A percentile compares a stretch with the other conserved stretches of the same genome.
Conservation (phyloP, 1,140 invertebrate genomes). For the Andrena cerasifolii region DNA sequence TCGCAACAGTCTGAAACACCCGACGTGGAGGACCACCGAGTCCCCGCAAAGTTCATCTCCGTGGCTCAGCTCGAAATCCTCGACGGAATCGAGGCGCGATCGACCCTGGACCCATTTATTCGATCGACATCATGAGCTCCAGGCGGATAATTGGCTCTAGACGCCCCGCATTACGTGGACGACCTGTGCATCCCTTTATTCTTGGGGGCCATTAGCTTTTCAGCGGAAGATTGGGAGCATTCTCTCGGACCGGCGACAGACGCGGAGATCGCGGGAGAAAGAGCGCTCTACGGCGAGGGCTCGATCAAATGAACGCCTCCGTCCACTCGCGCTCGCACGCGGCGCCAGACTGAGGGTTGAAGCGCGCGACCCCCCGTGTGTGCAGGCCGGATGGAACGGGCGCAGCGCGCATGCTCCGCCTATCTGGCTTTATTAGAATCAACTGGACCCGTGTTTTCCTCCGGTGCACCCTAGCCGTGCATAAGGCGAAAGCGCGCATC, state of each 20-base stretch:
- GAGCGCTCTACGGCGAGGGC: conserved; percentile 26
- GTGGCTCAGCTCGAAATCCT: background rate
- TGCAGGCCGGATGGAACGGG: conserved; percentile 9
- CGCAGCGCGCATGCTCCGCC: conserved; percentile 50
- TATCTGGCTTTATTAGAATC: conserved; percentile 34
- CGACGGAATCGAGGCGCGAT: conserved; percentile 20
- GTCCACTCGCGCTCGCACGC: conserved; percentile 76
- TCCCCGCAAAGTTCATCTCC: background rate
- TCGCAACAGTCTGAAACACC: background rate
- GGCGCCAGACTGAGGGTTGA: conserved; percentile 77
- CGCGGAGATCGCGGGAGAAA: background rate
- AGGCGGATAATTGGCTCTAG: too few species aligned
- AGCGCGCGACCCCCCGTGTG: conserved; percentile 47
- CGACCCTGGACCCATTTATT: background rate
- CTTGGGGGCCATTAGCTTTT: conserved; percentile 54
- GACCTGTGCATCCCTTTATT: conserved; percentile 20
- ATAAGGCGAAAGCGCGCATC: background rate
- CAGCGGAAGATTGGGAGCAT: conserved; percentile 34
- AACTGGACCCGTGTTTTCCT: conserved; percentile 22
- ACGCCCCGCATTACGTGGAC: too few species aligned
- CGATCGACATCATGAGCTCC: too few species aligned
- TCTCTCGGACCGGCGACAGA: conserved; percentile 31
- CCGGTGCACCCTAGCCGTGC: too few species aligned
- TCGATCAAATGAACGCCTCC: conserved; percentile 43
- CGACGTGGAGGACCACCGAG: background rate